Base-by-base conservation (phyloP, 2,888 invertebrate species). In the Zhuqinia jingwanae region DNA sequence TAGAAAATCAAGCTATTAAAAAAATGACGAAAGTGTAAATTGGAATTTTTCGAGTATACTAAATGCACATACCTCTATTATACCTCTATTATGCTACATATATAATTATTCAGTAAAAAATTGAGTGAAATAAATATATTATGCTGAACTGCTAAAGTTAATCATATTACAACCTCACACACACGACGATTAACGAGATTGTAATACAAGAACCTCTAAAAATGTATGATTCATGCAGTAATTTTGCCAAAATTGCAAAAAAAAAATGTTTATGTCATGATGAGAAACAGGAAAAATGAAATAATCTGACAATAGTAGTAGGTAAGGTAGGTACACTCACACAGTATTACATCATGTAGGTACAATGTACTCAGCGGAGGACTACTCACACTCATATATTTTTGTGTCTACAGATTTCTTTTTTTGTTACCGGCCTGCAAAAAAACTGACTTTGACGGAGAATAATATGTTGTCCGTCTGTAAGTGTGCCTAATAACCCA, bases 291-390 rank as follows among this genome's bases (percentile, higher is more conserved):
- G 5, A 45, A 68, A 68, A 68, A 17, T 65, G 65, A 27, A 50
- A n/a, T 13, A 50, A 50, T 17, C 8, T 45, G n/a, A 68, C 36
- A 22, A 68, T 63, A 17, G 36, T 36, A 36, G n/a, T n/a, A 20
- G 22, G 22, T 45, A 17, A 68, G 36, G n/a, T n/a, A n/a, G n/a
- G n/a, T n/a, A n/a, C n/a, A n/a, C n/a, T n/a, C n/a, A n/a, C n/a
- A n/a, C n/a, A n/a, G n/a, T 45, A 68, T 68, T 20, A 68, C 68
- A 45, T 45, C 68, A 20, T 36, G 10, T 68, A 68, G 68, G 68
- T 68, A 68, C 68, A 60, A 45, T 36, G 36, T 36, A 36, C 36
- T 36, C 36, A 36, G n/a, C n/a, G n/a, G n/a, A n/a, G n/a, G n/a
- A n/a, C 27, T n/a, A 63, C 36, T 36, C 36, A n/a, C 36, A 1